Evolutionary conservation across 2,888 invertebrate genomes (phyloP), one percentile per base, ranked within the genome.

Genomic region (Drosophila macrospina): DNA sequence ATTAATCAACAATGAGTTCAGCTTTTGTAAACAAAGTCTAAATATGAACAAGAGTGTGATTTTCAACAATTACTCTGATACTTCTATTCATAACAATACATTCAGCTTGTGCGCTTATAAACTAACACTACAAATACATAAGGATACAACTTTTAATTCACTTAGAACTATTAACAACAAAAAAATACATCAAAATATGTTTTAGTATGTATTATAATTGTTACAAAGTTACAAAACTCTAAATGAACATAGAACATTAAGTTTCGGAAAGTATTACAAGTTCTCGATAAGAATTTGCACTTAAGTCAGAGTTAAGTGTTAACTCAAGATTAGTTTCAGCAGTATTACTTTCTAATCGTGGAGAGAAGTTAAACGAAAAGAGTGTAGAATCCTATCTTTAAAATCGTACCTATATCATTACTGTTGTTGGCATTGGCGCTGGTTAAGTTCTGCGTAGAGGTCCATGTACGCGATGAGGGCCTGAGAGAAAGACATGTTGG

Each of bases 381-480:
- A 5, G 8, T 32, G n/a, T 20, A n/a, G 5, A 16, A 8, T 48
- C 8, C 26, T 7, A 20, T 7, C 8, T 41, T 41, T 5, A 2
- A n/a, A 32, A 7, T 51, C 59, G 13, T 89, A 92, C 92, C 92
- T 77, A 92, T 90, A 80, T 91, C 91, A 79, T 85, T 91, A 60
- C 56, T 83, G 61, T 83, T 89, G 57, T 74, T 83, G 50, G 74
- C 65, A 77, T 91, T 91, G 15, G 74, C 51, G 37, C 86, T 88
- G 39, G 91, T 89, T 78, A 96, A 93, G 91, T 96, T 96, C 75
- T 95, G 95, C 82, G 95, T 96, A 54, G 96, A 96, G 20, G 96
- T 95, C 96, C 96, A 96, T 73, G 94, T 95, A 68, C 96, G 94
- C 59, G 94, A 89, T 50, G 91, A 78, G 24, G 91, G 87, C 65